phyloP scores from a whole-genome alignment of 2,113 vertebrate species.

The Nothocercus julius region DNA sequence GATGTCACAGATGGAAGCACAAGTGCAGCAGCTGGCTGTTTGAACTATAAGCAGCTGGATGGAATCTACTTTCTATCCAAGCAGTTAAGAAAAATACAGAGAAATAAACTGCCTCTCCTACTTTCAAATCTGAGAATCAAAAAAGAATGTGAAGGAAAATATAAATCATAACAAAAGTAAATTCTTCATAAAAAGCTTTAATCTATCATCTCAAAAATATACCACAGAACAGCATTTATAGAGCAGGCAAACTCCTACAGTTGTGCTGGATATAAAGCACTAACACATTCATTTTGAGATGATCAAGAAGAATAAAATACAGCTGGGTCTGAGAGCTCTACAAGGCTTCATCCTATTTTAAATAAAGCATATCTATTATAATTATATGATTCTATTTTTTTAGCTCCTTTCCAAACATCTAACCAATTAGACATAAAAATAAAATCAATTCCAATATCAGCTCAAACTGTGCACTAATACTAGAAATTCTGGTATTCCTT shows the following conservation, averaged over 20 bases:
- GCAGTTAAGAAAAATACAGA: neutral
- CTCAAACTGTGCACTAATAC: neutral
- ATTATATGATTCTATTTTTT: neutral
- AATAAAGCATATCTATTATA: neutral
- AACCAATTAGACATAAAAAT: neutral
- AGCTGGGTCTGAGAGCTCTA: neutral
- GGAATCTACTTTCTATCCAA: slow-evolving; percentile 25
- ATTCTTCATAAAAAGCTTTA: neutral
- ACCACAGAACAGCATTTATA: neutral
- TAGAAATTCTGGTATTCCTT: neutral
- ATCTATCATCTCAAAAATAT: neutral
- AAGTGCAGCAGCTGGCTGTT: slow-evolving; percentile 57
- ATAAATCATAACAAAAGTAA: slow-evolving; percentile 12
- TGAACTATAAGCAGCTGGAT: slow-evolving; percentile 53
- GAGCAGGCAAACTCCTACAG: neutral
- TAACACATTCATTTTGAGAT: neutral
- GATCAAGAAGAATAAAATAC: neutral
- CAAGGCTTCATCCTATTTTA: neutral
- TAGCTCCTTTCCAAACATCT: neutral
- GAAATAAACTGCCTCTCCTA: neutral
- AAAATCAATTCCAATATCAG: neutral
- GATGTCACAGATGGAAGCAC: slow-evolving; percentile 34
- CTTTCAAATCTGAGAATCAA: neutral
- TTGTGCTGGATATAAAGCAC: neutral
- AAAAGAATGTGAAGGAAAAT: neutral